Base-by-base conservation (phyloP, 1,140 invertebrate species). In the Zaprionus vittiger region DNA sequence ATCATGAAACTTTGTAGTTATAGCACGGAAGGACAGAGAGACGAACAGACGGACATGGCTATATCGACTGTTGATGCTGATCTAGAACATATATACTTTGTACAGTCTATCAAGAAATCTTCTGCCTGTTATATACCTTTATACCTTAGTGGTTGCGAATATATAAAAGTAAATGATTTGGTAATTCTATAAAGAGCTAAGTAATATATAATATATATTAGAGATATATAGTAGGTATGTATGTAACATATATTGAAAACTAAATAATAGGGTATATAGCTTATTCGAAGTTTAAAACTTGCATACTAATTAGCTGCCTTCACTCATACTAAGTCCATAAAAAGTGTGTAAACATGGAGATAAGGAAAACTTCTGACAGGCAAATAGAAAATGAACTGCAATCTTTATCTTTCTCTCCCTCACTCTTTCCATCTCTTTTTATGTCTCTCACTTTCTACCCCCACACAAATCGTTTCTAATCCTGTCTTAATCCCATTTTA, bases 391-490 rank as follows among this genome's bases (percentile, higher is more conserved):
- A 41, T 41, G 15, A 41, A 47, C 41, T 47, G 41, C n/a, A 47
- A 47, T 47, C 41, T 41, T 9, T 34, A 5, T 41, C 38, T 41
- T n/a, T 7, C 38, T 41, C 15, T 6, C 5, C 6, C 6, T n/a
- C 15, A 7, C 15, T 41, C 38, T 11, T 34, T 11, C 9, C 3
- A 34, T 17, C n/a, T 4, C n/a, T 4, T 9, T 9, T 7, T 47
- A 6, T 47, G n/a, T 17, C 41, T 44, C 11, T 22, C 20, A 22
- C 6, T 12, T 22, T 52, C 9, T 12, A 2, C 9, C 11, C 11
- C 9, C 47, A 47, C 41, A 47, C 41, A 47, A 47, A 47, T 47
- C 41, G 41, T 47, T 47, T 47, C 41, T 47, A 47, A 47, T 47
- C 6, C 41, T 3, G n/a, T 52, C 47, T 24, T 24, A 52, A 52